Conservation (phyloP, 2,113 vertebrate species). For the Chamaea fasciata region DNA sequence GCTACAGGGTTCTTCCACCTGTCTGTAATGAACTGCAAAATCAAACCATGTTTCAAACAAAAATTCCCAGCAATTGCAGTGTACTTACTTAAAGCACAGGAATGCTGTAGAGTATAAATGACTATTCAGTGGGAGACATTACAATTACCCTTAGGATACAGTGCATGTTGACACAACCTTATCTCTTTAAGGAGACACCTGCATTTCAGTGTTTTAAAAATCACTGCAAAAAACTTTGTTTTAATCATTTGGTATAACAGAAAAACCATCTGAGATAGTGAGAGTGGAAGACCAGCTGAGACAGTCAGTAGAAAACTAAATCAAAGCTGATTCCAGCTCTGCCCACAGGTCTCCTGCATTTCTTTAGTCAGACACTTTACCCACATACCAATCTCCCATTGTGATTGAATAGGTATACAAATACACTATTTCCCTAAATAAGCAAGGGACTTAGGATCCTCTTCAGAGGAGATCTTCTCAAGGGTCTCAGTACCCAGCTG, state of each 20-base stretch:
- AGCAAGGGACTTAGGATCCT: background rate
- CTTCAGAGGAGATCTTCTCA: background rate
- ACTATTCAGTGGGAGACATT: background rate
- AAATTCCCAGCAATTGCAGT: background rate
- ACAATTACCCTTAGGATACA: background rate
- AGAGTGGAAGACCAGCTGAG: background rate
- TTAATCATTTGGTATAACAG: background rate
- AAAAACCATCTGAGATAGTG: background rate
- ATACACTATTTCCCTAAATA: background rate
- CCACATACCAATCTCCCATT: background rate
- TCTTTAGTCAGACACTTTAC: background rate
- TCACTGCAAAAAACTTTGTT: background rate
- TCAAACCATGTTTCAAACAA: background rate
- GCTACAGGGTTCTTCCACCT: background rate
- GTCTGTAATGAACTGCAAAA: background rate
- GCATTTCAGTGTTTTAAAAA: background rate
- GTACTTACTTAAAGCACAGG: background rate
- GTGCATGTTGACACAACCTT: background rate
- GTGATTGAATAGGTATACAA: background rate
- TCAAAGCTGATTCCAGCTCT: accelerated
- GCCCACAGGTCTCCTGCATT: background rate
- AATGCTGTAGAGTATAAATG: background rate
- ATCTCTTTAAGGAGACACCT: background rate
- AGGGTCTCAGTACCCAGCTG: background rate
- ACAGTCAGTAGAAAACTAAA: background rate